Evolutionary conservation across 2,888 invertebrate species (phyloP).

Genomic region (Drepana falcataria): DNA sequence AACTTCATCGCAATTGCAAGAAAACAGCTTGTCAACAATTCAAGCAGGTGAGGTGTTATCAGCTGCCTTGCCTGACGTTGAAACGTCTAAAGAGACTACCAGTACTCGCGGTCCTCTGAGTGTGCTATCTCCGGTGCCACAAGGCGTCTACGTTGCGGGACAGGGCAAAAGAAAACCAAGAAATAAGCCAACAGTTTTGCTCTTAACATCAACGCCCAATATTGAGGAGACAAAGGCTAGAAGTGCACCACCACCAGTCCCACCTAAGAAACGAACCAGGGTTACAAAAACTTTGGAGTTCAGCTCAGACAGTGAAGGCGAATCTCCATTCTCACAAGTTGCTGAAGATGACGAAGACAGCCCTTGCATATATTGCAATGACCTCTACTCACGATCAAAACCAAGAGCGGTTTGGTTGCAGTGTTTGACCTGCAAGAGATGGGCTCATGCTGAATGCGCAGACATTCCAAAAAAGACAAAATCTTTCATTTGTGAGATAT

Average conservation of each 20-base stretch:
- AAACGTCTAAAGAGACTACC: no score
- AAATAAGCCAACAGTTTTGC: slow-evolving; percentile 12
- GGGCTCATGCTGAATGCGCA: slow-evolving; percentile 19
- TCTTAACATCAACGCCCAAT: slow-evolving; percentile 21
- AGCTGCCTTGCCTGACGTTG: no score
- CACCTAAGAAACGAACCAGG: slow-evolving; percentile 14
- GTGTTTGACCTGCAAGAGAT: slow-evolving; percentile 14
- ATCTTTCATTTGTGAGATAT: slow-evolving; percentile 9
- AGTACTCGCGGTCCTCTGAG: no score
- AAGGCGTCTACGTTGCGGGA: no score
- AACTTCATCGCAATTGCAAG: no score
- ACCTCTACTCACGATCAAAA: slow-evolving; percentile 21
- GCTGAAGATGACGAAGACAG: slow-evolving; percentile 16
- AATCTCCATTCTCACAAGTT: slow-evolving; percentile 6
- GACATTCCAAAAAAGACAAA: slow-evolving; percentile 13
- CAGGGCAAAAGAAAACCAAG: slow-evolving; percentile 22
- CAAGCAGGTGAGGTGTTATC: no score
- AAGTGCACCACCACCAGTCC: slow-evolving; percentile 7
- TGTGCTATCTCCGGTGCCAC: no score
- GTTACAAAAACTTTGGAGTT: slow-evolving; percentile 10
- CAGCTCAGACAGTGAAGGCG: slow-evolving; percentile 10
- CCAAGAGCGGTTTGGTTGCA: slow-evolving; percentile 17
- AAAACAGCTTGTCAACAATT: no score
- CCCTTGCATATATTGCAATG: slow-evolving; percentile 22
- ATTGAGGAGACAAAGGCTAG: slow-evolving; percentile 17